These are phyloP conservation scores for Microtus ochrogaster DNA, from an alignment of 2,113 vertebrate species.

Conservation along the genomic window DNA sequence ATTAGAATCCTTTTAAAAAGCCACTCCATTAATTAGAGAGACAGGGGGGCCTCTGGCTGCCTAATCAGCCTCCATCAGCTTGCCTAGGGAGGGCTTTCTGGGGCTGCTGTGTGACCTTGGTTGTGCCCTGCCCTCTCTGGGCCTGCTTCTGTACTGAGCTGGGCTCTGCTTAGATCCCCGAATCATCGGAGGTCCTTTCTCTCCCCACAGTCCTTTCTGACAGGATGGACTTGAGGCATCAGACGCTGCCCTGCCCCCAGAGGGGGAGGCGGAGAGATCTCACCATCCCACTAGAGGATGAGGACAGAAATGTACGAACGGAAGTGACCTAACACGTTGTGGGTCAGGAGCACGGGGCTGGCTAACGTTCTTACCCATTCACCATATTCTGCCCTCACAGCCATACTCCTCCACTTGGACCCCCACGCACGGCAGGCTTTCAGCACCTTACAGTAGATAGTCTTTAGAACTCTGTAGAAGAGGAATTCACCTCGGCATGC, in stretches of 20 bases:
- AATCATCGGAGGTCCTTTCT: constrained; percentile 72
- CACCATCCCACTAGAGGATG: not conserved
- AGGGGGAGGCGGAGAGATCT: not conserved
- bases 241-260: not conserved
- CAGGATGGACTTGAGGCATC: not conserved
- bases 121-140: constrained; percentile 81
- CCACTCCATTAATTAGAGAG: constrained; percentile 93
- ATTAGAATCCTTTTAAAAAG: constrained; percentile 94
- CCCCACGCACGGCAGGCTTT: not conserved
- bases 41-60: constrained; percentile 89
- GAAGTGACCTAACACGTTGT: too few relatives aligned
- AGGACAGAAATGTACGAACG: not conserved
- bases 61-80: constrained; percentile 88
- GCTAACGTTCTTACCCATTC: not conserved
- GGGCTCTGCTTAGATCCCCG: not conserved
- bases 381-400: not conserved
- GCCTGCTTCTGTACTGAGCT: not conserved
- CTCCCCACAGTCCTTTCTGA: constrained; percentile 75
- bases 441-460: too few relatives aligned
- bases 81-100: constrained; percentile 86
- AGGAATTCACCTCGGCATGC: not conserved
- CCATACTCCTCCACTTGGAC: not conserved
- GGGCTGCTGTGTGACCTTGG: constrained; percentile 89
- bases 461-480: not conserved
- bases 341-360: too few relatives aligned